Evolutionary conservation across 2,888 invertebrate species (phyloP).

Genomic region (Volucella bombylans): DNA sequence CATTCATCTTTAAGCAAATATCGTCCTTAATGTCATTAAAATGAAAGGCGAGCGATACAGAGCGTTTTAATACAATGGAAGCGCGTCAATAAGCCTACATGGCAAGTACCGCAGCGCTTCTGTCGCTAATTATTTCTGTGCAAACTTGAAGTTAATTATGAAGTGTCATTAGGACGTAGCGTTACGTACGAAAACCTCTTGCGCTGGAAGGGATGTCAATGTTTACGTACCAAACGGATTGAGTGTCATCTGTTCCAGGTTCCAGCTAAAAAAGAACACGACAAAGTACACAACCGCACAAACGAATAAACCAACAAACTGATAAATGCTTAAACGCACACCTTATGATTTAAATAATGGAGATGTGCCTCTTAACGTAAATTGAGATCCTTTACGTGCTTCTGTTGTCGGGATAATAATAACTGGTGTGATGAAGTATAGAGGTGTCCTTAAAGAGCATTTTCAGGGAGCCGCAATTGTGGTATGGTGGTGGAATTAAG

Average conservation of each 20-base stretch:
- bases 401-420: constrained; percentile 14
- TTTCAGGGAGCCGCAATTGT: too few species aligned
- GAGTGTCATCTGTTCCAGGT: constrained; percentile 7
- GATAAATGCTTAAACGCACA: neutral
- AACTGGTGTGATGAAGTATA: neutral
- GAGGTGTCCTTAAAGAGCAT: neutral
- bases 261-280: neutral
- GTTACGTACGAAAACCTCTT: neutral
- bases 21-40: constrained; percentile 31
- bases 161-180: constrained; percentile 1
- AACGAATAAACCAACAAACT: neutral
- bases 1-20: constrained; percentile 16
- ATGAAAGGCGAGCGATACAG: constrained; percentile 24
- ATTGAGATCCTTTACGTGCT: constrained; percentile 14
- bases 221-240: constrained; percentile 11
- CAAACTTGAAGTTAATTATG: constrained; percentile 17
- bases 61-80: constrained; percentile 16
- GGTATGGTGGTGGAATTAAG: too few species aligned
- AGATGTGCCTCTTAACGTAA: neutral
- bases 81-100: neutral
- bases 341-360: neutral
- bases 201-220: constrained; percentile 20
- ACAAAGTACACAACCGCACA: neutral
- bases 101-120: neutral
- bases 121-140: constrained; percentile 18